Conservation (phyloP, 2,888 invertebrate genomes). For the Crossocerus cetratus region DNA sequence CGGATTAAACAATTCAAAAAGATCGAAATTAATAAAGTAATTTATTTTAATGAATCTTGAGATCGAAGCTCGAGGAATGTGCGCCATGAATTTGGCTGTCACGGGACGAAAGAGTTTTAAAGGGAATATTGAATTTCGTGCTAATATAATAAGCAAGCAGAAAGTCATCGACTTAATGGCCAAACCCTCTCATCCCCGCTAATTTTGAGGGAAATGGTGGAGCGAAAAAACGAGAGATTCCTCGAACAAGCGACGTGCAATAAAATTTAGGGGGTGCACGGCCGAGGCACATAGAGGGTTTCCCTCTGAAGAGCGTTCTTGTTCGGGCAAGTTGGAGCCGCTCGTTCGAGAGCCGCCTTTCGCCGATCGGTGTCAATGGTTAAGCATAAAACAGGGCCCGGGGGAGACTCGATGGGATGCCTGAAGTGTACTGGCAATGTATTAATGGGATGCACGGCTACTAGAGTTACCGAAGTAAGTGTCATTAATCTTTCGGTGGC, state of each 20-base stretch:
- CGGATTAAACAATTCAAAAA: too few species aligned
- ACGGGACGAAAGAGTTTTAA: too few species aligned
- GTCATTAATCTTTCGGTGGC: constrained; percentile 64
- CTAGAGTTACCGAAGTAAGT: constrained; percentile 57
- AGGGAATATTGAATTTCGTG: too few species aligned
- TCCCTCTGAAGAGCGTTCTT: constrained; percentile 9
- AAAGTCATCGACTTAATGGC: too few species aligned
- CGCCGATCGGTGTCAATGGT: constrained; percentile 49
- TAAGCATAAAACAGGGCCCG: constrained; percentile 30
- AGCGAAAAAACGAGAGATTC: constrained; percentile 6
- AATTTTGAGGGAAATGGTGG: not conserved
- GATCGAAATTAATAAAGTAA: too few species aligned
- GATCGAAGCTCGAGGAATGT: too few species aligned
- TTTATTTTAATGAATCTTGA: too few species aligned
- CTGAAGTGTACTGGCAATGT: constrained; percentile 55
- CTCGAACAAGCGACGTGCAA: constrained; percentile 36
- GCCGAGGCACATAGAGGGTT: constrained; percentile 10
- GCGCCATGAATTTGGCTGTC: too few species aligned
- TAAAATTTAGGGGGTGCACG: constrained; percentile 45
- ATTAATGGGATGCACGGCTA: constrained; percentile 65
- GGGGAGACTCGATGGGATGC: constrained; percentile 23
- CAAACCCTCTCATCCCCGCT: too few species aligned
- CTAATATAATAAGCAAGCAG: too few species aligned
- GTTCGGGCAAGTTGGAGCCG: constrained; percentile 5
- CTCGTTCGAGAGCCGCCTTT: not conserved